Evolutionary conservation across 2,113 vertebrate genomes (phyloP), one percentile per base, ranked within the genome.

Genomic region (Camelus bactrianus): DNA sequence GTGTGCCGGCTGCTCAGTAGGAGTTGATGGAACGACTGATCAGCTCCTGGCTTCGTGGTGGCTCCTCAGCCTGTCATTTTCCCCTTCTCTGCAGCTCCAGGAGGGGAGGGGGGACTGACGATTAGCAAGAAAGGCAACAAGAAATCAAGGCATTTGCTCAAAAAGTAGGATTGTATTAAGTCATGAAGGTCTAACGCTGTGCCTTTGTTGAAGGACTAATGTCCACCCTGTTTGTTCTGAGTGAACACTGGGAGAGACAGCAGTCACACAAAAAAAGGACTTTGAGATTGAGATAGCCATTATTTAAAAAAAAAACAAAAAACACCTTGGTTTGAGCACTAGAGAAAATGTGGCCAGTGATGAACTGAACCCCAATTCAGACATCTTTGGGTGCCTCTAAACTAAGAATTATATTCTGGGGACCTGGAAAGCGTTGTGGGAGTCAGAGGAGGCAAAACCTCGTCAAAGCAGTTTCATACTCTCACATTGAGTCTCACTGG

Each of bases 371-470:
- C 75, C 81, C 15, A 58, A 32, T 56, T 72, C 4, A 16, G 76
- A 79, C 16, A 15, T 70, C 79, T 93, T 72, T 8, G 60, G 52
- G 28, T 69, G 35, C n/a, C 30, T 93, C 38, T 84, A 72, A 65
- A 12, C 85, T 46, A 65, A 88, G 85, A 75, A 52, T 15, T 48
- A 12, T 35, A 14, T 86, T 89, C 82, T 93, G 75, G 75, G 89
- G 82, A 86, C 93, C 86, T 97, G 96, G 96, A 96, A 95, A 98
- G 93, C 62, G 12, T 32, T 60, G 96, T 97, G 77, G 97, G 97
- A 96, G 89, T 89, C 79, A 72, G 75, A 83, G 89, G 67, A 58
- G 86, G 91, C 2, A 16, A 96, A 89, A 76, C 65, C 85, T 86
- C 86, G 75, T 92, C 85, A 60, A 94, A 87, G 46, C 94, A 94